Evolutionary conservation across 2,888 invertebrate genomes (phyloP), one percentile per base, ranked within the genome.

Genomic region (Sicus ferrugineus): DNA sequence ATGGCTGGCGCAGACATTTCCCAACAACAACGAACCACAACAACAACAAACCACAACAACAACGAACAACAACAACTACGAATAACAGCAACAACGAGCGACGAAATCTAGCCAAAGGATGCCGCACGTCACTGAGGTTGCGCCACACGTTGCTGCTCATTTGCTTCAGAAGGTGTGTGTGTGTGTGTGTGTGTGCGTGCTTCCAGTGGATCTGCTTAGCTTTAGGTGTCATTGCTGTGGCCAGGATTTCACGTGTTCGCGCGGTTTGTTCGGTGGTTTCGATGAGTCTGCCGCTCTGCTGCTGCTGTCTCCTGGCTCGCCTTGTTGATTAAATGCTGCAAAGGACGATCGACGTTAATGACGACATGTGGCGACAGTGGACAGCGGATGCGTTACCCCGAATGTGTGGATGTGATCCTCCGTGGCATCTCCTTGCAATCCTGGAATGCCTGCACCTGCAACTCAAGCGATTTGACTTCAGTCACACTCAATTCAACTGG

Each of bases 201-300:
- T 23, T 14, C n/a, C n/a, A n/a, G n/a, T n/a, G n/a, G n/a, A n/a
- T n/a, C n/a, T n/a, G n/a, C 26, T 56, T 14, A 11, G 34, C 38
- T 23, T 21, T 26, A 19, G 65, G 21, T 38, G 42, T 62, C 28
- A 21, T 9, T 46, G 46, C 26, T 23, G 21, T 34, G 54, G 26
- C 65, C 21, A 54, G 52, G 38, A 16, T 54, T 54, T 38, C 26
- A n/a, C 14, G 23, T 48, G 30, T 30, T 63, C 38, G 38, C 52
- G 67, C 23, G 58, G 58, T 31, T 54, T 48, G 46, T 58, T 38
- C 48, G 31, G 19, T 58, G 30, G 46, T 48, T 58, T 30, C 28
- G 34, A 65, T 65, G 65, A 4, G 14, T 28, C 14, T 16, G 3
- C 54, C 26, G 6, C 54, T 52, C 3, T 54, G 4, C 54, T 28